Conservation (phyloP, 2,888 invertebrate species). For the Tiphia femorata region DNA sequence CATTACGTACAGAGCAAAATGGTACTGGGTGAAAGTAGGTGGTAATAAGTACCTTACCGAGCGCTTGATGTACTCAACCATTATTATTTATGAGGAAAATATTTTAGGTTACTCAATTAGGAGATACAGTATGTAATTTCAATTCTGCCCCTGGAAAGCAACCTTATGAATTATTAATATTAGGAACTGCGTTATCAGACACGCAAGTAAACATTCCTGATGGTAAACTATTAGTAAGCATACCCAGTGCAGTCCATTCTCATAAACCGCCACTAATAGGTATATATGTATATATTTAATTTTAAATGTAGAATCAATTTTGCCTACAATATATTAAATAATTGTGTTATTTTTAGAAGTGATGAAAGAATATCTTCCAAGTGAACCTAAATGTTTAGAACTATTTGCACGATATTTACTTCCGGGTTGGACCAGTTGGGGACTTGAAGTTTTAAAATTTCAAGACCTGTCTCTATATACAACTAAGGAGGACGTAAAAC, state of each 20-base stretch:
- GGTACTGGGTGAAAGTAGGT: conserved; percentile 94
- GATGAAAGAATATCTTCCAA: conserved; percentile 72
- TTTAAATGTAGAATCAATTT: neutral
- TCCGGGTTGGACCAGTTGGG: conserved; percentile 87
- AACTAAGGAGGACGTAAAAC: conserved; percentile 21
- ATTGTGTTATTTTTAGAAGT: conserved; percentile 72
- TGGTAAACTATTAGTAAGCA: conserved; percentile 79
- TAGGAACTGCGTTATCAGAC: conserved; percentile 71
- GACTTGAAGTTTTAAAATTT: conserved; percentile 87
- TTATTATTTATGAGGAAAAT: no score
- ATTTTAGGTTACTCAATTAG: conserved; percentile 75
- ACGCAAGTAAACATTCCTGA: conserved; percentile 65
- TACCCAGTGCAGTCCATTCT: conserved; percentile 94
- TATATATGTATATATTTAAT: conserved; percentile 51
- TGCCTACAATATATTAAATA: conserved; percentile 3
- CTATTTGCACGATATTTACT: conserved; percentile 92
- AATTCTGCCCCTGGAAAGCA: conserved; percentile 80
- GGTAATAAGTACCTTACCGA: conserved; percentile 22
- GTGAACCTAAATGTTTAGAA: conserved; percentile 80
- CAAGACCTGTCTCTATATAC: conserved; percentile 73
- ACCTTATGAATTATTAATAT: conserved; percentile 86
- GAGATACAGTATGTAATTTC: conserved; percentile 79
- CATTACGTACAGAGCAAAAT: conserved; percentile 78
- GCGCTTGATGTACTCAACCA: no score
- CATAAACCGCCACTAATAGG: conserved; percentile 92